Conservation (phyloP, 1,140 invertebrate genomes). For the Aphelinus atriplicis region DNA sequence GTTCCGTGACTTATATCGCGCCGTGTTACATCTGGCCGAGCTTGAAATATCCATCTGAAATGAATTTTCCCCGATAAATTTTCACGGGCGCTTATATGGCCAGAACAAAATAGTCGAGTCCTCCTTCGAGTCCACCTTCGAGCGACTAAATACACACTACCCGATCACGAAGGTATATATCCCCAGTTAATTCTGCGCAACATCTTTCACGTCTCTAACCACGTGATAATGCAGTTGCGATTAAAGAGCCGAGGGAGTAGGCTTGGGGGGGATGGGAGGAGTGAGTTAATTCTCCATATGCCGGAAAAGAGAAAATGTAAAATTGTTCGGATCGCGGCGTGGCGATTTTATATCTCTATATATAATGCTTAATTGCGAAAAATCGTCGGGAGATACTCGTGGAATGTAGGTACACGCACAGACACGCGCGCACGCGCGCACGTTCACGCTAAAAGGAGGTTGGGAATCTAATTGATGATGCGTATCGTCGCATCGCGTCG, state of each 20-base stretch:
- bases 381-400: neutral
- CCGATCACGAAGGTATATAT: neutral
- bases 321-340: neutral
- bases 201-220: neutral
- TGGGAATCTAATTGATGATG: conserved; percentile 29
- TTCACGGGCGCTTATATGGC: no score
- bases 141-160: no score
- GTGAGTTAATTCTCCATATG: neutral
- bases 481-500: conserved; percentile 5
- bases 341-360: no score
- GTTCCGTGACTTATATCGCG: no score
- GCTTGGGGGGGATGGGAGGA: no score
- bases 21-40: no score
- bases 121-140: no score
- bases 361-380: neutral
- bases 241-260: no score
- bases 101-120: no score
- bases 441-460: neutral
- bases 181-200: neutral
- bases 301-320: neutral
- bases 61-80: no score
- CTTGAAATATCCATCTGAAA: no score
- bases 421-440: no score
- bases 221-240: neutral
- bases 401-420: neutral